phyloP scores from a whole-genome alignment of 2,888 invertebrate species.

The Listrodromus nycthemerus region DNA sequence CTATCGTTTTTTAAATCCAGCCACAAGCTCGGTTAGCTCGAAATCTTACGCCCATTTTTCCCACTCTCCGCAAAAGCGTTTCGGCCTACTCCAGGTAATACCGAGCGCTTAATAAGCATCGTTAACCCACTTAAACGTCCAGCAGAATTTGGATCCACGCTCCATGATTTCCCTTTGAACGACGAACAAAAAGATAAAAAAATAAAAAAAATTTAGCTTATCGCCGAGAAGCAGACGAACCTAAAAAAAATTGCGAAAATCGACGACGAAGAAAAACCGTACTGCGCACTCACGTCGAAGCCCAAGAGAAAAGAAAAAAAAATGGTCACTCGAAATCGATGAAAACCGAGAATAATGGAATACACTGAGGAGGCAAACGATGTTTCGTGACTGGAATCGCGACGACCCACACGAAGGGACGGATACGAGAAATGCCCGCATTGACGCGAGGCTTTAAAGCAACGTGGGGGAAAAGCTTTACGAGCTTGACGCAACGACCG shows the following conservation, averaged over 20 bases:
- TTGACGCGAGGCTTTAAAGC: constrained; percentile 46
- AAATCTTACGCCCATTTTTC: not conserved
- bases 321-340: not conserved
- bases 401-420: not conserved
- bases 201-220: too few species aligned
- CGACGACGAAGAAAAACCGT: too few species aligned
- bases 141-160: not conserved
- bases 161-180: not conserved
- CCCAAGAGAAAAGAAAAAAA: not conserved
- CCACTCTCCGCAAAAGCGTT: not conserved
- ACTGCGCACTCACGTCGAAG: too few species aligned
- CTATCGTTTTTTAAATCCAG: constrained; percentile 10
- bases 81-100: not conserved
- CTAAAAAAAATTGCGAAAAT: too few species aligned
- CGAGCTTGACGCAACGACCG: constrained; percentile 47
- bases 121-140: not conserved
- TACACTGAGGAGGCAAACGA: not conserved
- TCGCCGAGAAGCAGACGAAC: too few species aligned
- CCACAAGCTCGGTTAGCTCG: constrained; percentile 8
- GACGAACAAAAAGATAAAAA: not conserved
- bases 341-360: constrained; percentile 4
- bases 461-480: constrained; percentile 57
- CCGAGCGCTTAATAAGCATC: not conserved
- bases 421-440: constrained; percentile 42
- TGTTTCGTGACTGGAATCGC: constrained; percentile 48